These are phyloP conservation scores for Galleria mellonella DNA, from an alignment of 1,140 invertebrate genomes.

Conservation along the genomic window DNA sequence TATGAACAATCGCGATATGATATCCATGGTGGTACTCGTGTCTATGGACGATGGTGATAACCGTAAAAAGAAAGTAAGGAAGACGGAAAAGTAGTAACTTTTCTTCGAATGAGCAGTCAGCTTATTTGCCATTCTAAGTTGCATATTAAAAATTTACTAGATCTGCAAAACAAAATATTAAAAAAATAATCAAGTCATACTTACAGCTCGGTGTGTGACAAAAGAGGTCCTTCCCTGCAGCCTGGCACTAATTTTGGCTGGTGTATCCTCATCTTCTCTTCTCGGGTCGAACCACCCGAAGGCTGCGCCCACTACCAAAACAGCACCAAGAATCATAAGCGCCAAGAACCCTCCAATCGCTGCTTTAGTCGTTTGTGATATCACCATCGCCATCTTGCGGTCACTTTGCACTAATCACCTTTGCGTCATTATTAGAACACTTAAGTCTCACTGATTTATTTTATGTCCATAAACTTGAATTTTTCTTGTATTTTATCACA, in stretches of 20 bases:
- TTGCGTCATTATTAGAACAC: conserved; percentile 25
- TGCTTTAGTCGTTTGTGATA: conserved; percentile 65
- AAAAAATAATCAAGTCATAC: conserved; percentile 20
- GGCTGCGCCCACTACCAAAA: conserved; percentile 57
- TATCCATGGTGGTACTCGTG: no score
- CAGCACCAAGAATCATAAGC: conserved; percentile 63
- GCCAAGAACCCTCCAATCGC: conserved; percentile 60
- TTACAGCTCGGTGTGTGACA: conserved; percentile 64
- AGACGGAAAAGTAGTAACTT: no score
- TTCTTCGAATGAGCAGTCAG: no score
- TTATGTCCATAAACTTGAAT: no score
- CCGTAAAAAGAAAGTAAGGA: no score
- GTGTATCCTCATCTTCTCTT: conserved; percentile 62
- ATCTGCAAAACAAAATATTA: no score
- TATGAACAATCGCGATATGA: no score
- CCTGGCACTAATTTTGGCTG: conserved; percentile 59
- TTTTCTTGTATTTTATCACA: no score
- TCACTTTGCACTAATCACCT: conserved; percentile 48
- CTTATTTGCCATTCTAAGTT: no score
- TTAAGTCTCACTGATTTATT: neutral
- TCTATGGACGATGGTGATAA: no score
- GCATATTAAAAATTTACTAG: no score
- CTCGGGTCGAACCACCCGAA: conserved; percentile 65
- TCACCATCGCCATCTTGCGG: conserved; percentile 65
- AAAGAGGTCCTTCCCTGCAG: conserved; percentile 65